Evolutionary conservation across 2,888 invertebrate genomes (phyloP), one percentile per base, ranked within the genome.

Genomic region (Leptopilina myrica): DNA sequence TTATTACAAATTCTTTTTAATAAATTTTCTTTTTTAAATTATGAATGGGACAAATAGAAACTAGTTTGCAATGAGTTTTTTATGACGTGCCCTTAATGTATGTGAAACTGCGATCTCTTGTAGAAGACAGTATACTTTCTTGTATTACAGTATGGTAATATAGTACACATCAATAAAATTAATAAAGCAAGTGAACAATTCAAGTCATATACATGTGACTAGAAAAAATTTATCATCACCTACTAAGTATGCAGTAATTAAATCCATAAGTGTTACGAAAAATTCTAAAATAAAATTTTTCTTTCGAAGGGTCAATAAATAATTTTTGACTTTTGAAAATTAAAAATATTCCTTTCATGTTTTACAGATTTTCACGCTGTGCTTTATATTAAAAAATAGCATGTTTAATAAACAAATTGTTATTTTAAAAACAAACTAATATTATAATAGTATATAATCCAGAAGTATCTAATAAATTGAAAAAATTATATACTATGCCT

Each of bases 131-230:
- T 46, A 46, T 67, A 67, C 67, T 67, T 67, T 67, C 67, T 67
- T 43, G 67, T 67, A 67, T 46, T 67, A 46, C 67, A 67, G 46
- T 67, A 67, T 67, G 46, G 46, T 67, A 67, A 40, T 66, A 66
- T 65, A 40, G 14, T 65, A 65, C 43, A 66, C 11, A 46, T 67
- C 5, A 49, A 67, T 67, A 43, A 67, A 67, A 46, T 67, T 20
- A 67, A 43, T 67, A 46, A 20, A 20, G 46, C 49, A 49, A 49
- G 49, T 49, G 49, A 67, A 67, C 49, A 67, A 46, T 67, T 46
- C 46, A 46, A 46, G 43, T 67, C 46, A 67, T 20, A 20, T 46
- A 20, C n/a, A 67, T 43, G 43, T 49, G 20, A 46, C 67, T 46
- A 6, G 8, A 20, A 49, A 49, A 26, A 43, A 49, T 49, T 67